phyloP scores from a whole-genome alignment of 2,797 vertebrate species.

The Dipus sagitta region DNA sequence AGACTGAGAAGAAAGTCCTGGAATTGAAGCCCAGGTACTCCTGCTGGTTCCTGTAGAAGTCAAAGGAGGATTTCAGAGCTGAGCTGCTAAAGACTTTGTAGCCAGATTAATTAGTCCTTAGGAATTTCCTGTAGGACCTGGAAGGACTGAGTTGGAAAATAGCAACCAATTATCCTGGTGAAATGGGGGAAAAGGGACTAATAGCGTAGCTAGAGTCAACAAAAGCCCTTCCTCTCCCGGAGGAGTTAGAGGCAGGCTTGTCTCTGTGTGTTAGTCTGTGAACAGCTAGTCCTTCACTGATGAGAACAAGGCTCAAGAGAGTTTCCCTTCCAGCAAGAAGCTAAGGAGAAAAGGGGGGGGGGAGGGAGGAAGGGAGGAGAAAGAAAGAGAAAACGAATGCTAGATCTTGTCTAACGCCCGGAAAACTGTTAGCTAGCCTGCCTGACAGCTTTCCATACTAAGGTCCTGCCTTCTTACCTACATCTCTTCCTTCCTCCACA shows the following conservation, averaged over 20 bases:
- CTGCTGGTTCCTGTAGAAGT: constrained; percentile 62
- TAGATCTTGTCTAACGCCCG: constrained; percentile 16
- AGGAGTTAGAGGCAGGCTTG: constrained; percentile 22
- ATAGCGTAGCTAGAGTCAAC: background rate
- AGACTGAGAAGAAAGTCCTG: background rate
- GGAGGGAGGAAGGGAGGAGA: background rate
- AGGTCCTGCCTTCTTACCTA: background rate
- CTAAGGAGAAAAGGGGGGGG: background rate
- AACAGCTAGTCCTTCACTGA: constrained; percentile 64
- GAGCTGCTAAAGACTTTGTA: constrained; percentile 66
- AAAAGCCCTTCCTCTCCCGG: constrained; percentile 1
- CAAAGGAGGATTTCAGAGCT: constrained; percentile 53
- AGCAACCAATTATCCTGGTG: constrained; percentile 48
- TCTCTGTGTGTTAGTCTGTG: constrained; percentile 51
- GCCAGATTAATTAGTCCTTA: constrained; percentile 70
- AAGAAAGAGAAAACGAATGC: constrained; percentile 13
- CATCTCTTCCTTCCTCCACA: background rate
- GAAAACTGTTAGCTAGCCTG: background rate
- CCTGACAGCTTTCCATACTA: background rate
- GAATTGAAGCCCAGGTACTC: background rate
- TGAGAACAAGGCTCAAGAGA: constrained; percentile 45
- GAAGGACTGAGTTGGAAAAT: constrained; percentile 67
- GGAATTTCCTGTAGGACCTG: constrained; percentile 68
- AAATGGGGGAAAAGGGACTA: background rate
- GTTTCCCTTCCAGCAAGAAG: constrained; percentile 59